Base-by-base conservation (phyloP, 1,140 invertebrate species). In the Mycetomoellerius zeteki region DNA sequence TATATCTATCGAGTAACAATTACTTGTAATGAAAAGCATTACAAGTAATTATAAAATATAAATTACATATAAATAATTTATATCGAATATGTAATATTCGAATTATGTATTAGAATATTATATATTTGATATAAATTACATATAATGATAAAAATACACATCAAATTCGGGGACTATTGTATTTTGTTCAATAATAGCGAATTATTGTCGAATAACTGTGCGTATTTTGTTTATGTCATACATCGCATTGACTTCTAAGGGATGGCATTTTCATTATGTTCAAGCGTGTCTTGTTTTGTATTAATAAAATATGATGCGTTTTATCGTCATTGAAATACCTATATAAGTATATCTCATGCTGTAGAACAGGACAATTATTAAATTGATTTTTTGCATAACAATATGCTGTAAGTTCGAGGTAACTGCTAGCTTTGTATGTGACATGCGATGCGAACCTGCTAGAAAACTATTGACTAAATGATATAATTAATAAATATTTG, bases 151-250 rank as follows among this genome's bases (percentile, higher is more conserved):
- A n/a, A 64, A 64, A 47, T 77, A 30, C 27, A 64, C 7, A 77
- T 12, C 2, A 21, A 54, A 71, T 43, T 78, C 3, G 37, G 30
- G 3, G 6, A 43, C 4, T 56, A 69, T 37, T 8, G 10, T 24
- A 47, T 62, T 62, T 62, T 8, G 0, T 2, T 50, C 8, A n/a
- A 58, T 12, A 43, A 43, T 21, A 71, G 16, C 3, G 37, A 54
- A 81, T 69, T 54, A 69, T 71, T 56, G 19, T 81, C 6, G 24
- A 80, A 56, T 21, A 43, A 69, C 8, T 69, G 50, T 6, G 12
- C 3, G 5, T 47, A 30, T 71, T 69, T 43, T 8, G 8, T 69
- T 67, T 10, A 19, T 16, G 14, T 54, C 8, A 56, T 54, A n/a
- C 16, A 43, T 80, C n/a, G 14, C 19, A 16, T 80, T 37, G 16